A percentile compares a stretch with the other conserved stretches of the same genome.
Conservation (phyloP, 2,888 invertebrate species). For the Geophilus truncorum region DNA sequence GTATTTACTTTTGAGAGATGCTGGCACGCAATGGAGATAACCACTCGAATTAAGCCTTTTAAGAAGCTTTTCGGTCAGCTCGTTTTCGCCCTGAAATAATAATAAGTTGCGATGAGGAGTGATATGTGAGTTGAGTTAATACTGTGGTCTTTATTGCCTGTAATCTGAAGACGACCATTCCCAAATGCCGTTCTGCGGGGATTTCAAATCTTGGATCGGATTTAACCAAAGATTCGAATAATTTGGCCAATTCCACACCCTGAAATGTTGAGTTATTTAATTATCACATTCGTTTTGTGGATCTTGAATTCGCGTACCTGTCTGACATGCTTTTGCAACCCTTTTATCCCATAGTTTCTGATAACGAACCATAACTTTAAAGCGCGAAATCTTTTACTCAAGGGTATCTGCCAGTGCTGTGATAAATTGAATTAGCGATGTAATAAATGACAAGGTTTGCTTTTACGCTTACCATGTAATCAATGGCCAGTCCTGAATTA, state of each 20-base stretch:
- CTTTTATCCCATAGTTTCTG: constrained; percentile 83
- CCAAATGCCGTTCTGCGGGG: constrained; percentile 76
- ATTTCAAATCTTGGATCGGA: constrained; percentile 85
- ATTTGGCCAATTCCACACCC: constrained; percentile 83
- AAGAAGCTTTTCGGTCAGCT: constrained; percentile 72
- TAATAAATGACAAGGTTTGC: background rate
- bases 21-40: constrained; percentile 88
- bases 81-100: constrained; percentile 66
- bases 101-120: background rate
- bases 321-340: constrained; percentile 86
- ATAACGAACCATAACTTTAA: constrained; percentile 95
- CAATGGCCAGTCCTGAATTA: constrained; percentile 87
- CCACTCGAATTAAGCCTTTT: constrained; percentile 83
- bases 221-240: constrained; percentile 78
- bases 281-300: too few species aligned
- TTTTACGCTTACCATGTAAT: constrained; percentile 94
- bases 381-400: constrained; percentile 87
- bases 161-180: constrained; percentile 85
- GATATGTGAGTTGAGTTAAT: too few species aligned
- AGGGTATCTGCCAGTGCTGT: constrained; percentile 94
- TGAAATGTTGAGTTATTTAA: too few species aligned
- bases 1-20: constrained; percentile 71
- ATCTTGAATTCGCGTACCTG: constrained; percentile 61
- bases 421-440: background rate
- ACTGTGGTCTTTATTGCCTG: constrained; percentile 46